Conservation (phyloP, 2,113 vertebrate species). For the Phrynosoma blainvillii region DNA sequence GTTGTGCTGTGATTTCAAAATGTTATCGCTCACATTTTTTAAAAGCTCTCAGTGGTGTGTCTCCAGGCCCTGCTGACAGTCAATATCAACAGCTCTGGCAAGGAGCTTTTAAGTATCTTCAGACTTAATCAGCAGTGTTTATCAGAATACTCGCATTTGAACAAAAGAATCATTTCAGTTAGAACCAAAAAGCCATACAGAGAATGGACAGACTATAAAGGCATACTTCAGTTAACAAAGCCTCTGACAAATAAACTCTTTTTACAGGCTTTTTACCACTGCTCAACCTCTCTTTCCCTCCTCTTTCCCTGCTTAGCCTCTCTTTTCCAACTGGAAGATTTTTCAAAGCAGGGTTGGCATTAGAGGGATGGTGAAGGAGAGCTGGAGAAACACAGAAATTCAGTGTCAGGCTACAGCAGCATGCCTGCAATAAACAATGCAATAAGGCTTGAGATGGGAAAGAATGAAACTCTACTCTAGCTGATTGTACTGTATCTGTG, state of each 20-base stretch:
- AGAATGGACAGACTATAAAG: slow-evolving; percentile 40
- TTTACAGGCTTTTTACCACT: too few species aligned
- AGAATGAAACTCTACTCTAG: too few species aligned
- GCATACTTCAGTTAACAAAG: too few species aligned
- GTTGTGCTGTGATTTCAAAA: slow-evolving; percentile 69
- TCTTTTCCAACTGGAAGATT: slow-evolving; percentile 39
- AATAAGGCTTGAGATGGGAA: too few species aligned
- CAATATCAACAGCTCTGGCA: slow-evolving; percentile 37
- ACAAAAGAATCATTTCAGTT: slow-evolving; percentile 5
- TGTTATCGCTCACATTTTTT: slow-evolving; percentile 66
- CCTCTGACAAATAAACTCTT: too few species aligned
- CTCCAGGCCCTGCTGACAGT: slow-evolving; percentile 52
- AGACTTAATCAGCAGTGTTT: slow-evolving; percentile 54
- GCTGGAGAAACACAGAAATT: too few species aligned
- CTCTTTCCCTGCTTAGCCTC: slow-evolving; percentile 17
- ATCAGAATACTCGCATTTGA: slow-evolving; percentile 51
- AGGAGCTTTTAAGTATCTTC: slow-evolving; percentile 48
- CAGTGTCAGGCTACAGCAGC: too few species aligned
- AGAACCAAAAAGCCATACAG: slow-evolving; percentile 43
- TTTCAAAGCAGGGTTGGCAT: not conserved
- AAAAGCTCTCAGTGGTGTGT: slow-evolving; percentile 54
- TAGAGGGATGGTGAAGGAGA: too few species aligned
- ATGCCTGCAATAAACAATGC: too few species aligned
- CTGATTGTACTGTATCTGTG: too few species aligned
- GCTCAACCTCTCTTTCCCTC: slow-evolving; percentile 18